phyloP scores from a whole-genome alignment of 2,113 vertebrate genomes.

The Lophura nycthemera region DNA sequence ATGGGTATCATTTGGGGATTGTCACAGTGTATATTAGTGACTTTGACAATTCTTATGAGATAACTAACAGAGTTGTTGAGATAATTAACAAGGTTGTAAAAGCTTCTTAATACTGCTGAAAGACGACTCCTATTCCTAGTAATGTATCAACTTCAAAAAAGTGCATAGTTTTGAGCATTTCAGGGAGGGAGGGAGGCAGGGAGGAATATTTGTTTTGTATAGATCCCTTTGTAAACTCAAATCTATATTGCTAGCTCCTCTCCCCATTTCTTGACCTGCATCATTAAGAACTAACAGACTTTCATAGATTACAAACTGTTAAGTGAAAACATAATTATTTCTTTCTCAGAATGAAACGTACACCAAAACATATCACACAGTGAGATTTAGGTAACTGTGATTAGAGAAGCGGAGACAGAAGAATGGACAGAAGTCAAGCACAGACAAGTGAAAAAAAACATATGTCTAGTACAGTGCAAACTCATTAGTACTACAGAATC shows the following conservation, averaged over 20 bases:
- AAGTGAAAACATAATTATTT: not conserved
- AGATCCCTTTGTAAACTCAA: not conserved
- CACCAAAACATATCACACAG: not conserved
- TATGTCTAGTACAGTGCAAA: not conserved
- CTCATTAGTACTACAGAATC: not conserved
- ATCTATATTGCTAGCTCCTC: not conserved
- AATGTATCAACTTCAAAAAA: not conserved
- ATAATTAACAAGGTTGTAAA: conserved; percentile 22
- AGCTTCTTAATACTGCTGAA: conserved; percentile 13
- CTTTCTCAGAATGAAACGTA: not conserved
- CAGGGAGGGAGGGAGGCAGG: accelerated
- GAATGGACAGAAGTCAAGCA: not conserved
- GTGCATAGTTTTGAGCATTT: not conserved
- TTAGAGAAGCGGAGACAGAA: not conserved
- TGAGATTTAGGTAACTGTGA: not conserved
- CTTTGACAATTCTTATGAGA: not conserved
- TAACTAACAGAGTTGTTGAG: not conserved
- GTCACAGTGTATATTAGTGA: not conserved
- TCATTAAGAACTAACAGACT: not conserved
- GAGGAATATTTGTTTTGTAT: not conserved
- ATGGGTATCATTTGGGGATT: not conserved
- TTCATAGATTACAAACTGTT: not conserved
- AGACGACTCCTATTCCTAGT: not conserved
- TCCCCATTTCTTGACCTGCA: not conserved
- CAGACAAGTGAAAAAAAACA: not conserved